These are phyloP conservation scores for Resseliella maxima DNA, from an alignment of 2,888 invertebrate species.

Conservation along the genomic window DNA sequence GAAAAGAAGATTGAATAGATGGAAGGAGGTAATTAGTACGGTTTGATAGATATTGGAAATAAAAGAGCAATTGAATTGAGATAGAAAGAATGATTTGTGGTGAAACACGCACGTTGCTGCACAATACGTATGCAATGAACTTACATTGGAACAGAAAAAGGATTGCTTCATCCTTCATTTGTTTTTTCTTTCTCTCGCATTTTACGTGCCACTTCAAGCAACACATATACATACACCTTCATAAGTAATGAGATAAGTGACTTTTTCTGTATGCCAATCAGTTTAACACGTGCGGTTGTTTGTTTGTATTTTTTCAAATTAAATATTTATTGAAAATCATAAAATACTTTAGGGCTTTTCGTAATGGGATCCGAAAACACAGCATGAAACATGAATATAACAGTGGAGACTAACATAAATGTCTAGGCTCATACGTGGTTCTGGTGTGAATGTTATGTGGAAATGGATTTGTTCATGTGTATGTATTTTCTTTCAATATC, in stretches of 20 bases:
- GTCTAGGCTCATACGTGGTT: not conserved
- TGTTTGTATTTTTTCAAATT: not conserved
- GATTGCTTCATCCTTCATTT: not conserved
- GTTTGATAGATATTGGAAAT: not conserved
- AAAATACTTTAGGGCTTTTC: not conserved
- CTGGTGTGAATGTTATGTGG: not conserved
- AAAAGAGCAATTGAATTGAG: not conserved
- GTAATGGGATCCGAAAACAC: slow-evolving; percentile 13
- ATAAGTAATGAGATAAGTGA: slow-evolving; percentile 45
- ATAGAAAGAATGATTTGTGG: slow-evolving; percentile 3
- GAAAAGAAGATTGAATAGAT: not conserved
- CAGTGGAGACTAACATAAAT: not conserved
- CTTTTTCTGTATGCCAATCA: not conserved
- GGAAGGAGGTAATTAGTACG: too few relatives aligned
- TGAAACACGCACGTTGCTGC: slow-evolving; percentile 7
- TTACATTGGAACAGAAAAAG: not conserved
- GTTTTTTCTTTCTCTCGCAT: not conserved
- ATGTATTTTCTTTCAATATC: too few relatives aligned
- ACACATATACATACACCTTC: not conserved
- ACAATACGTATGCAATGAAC: not conserved
- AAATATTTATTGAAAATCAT: slow-evolving; percentile 45
- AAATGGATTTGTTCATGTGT: not conserved
- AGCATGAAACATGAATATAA: not conserved
- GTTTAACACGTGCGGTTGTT: not conserved
- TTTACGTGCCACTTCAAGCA: not conserved